A percentile compares a stretch with the other conserved stretches of the same genome.
Conservation (phyloP, 2,113 vertebrate species). For the Bubo scandiacus region DNA sequence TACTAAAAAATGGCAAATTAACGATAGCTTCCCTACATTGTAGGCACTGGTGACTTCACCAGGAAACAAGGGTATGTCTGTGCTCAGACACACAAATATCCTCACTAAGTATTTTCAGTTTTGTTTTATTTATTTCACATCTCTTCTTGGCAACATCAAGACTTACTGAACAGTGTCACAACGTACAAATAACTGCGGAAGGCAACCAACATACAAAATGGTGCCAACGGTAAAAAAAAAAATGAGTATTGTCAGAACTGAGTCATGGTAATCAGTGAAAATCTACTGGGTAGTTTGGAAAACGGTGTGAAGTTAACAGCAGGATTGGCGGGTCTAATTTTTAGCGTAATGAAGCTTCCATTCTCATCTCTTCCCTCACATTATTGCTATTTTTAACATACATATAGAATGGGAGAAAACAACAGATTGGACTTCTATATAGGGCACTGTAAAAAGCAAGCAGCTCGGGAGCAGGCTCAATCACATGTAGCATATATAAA, state of each 20-base stretch:
- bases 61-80: neutral
- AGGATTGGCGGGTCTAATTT: neutral
- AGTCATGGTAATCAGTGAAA: neutral
- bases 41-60: neutral
- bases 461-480: neutral
- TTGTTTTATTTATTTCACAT: neutral
- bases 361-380: neutral
- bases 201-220: neutral
- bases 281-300: neutral
- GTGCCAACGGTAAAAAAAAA: neutral
- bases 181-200: neutral
- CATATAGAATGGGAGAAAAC: neutral
- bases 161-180: neutral
- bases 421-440: neutral
- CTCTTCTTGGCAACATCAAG: neutral
- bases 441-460: neutral
- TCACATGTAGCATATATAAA: neutral
- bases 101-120: neutral
- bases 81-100: neutral
- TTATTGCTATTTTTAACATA: neutral
- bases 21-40: neutral
- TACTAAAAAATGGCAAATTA: neutral
- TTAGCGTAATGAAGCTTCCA: neutral
- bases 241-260: neutral
- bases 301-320: neutral